phyloP scores from a whole-genome alignment of 2,113 vertebrate genomes.

The Melanocharis versteri region DNA sequence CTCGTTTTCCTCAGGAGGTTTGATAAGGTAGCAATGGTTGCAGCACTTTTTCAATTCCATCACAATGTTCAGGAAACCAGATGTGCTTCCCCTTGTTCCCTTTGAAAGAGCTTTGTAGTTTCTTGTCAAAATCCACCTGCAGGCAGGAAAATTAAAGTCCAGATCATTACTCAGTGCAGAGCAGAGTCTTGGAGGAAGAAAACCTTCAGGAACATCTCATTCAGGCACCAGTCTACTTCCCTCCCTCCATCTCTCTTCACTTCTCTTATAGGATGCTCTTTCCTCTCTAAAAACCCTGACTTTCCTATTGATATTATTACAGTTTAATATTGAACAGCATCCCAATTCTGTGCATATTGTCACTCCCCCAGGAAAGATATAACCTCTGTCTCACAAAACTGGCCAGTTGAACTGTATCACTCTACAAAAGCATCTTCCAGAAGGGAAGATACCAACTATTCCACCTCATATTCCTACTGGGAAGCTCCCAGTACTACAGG shows the following conservation, averaged over 20 bases:
- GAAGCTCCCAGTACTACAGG: background rate
- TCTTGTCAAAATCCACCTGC: conserved; percentile 97
- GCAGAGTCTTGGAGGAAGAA: background rate
- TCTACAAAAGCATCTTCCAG: background rate
- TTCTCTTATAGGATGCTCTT: background rate
- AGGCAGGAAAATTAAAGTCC: background rate
- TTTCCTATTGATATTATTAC: background rate
- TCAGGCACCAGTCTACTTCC: background rate
- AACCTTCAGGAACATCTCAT: background rate
- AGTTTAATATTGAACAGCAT: background rate
- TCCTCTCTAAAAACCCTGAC: background rate
- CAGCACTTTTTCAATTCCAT: conserved; percentile 99
- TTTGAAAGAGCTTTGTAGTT: conserved; percentile 95
- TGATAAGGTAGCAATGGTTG: conserved; percentile 95
- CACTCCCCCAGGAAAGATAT: background rate
- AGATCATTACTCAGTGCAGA: background rate
- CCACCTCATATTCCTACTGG: background rate
- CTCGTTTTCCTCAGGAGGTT: conserved; percentile 85
- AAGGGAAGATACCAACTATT: background rate
- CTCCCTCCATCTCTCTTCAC: background rate
- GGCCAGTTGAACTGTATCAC: background rate
- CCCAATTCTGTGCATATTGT: background rate
- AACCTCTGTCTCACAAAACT: background rate
- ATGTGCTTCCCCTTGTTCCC: conserved; percentile 90
- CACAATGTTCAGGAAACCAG: conserved; percentile 96